Base-by-base conservation (phyloP, 1,140 invertebrate genomes). In the Triops cancriformis region DNA sequence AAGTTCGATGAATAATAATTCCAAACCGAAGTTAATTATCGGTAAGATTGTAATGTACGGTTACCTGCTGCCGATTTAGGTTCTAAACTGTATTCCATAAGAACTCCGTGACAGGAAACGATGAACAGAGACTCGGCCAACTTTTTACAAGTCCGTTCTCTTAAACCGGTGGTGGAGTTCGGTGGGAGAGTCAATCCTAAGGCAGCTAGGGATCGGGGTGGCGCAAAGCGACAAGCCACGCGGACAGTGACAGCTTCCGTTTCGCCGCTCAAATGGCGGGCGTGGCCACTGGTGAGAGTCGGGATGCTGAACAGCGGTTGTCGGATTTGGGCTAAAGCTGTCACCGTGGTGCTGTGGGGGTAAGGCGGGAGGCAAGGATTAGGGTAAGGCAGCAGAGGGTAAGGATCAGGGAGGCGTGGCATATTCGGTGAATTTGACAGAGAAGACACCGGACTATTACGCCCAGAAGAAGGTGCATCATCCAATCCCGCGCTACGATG, bases 401-500 rank as follows among this genome's bases (percentile, higher is more conserved):
- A 84, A 77, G 82, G 80, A 78, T 86, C 85, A 79, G 81, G 81
- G 23, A 80, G 73, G 64, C 79, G 77, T 23, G 85, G 76, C 79
- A 82, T n/a, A 80, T 80, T 84, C 45, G 87, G 86, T 79, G 86
- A 87, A n/a, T 83, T 83, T n/a, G 87, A 85, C 23, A 90, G 87
- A 23, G 51, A 64, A 18, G 51, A 64, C 0, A 92, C 88, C 1
- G 94, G 94, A 81, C 93, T 94, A 82, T 91, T 91, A 11, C 90
- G 83, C 0, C 92, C 92, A 27, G 83, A 93, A 87, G 79, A 88
- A 85, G 74, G 90, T 75, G 83, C 82, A 64, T 89, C 88, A 80
- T 88, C 91, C 45, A 99, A 85, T 10, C 97, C 98, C 75, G 97
- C 96, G 81, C 95, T 98, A 81, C 94, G 90, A 83, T 98, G 96